Evolutionary conservation across 37 sponge, comb jelly and placozoan species (phyloP).

Genomic region (Spongilla lacustris): DNA sequence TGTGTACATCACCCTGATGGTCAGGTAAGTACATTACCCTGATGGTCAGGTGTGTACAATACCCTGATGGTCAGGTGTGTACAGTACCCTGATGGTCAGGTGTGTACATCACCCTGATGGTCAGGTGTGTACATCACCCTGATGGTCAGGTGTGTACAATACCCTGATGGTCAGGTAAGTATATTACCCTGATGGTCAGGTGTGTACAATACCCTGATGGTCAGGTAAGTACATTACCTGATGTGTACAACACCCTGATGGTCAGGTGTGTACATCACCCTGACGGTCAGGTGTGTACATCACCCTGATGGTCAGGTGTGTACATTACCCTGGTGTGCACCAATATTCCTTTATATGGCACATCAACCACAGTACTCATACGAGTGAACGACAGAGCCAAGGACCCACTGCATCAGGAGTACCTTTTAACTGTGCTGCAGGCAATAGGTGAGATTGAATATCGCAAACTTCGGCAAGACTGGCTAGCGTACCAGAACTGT

Average conservation of each 20-base stretch:
- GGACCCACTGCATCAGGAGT: slow-evolving; percentile 42
- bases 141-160: no score
- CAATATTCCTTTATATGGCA: no score
- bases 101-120: slow-evolving; percentile 2
- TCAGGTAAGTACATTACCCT: background rate
- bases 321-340: no score
- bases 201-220: no score
- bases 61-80: no score
- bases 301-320: slow-evolving; percentile 13
- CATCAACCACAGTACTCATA: slow-evolving; percentile 42
- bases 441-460: slow-evolving; percentile 57
- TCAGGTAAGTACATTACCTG: background rate
- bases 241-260: no score
- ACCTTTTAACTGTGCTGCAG: slow-evolving; percentile 38
- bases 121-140: background rate
- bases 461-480: slow-evolving; percentile 62
- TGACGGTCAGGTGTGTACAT: background rate
- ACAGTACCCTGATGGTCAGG: no score
- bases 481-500: slow-evolving; percentile 79
- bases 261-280: background rate
- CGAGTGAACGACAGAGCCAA: slow-evolving; percentile 39
- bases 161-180: slow-evolving; percentile 14
- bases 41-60: no score
- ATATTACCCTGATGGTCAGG: no score
- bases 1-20: slow-evolving; percentile 2